Evolutionary conservation across 1,140 invertebrate species (phyloP), one percentile per base, ranked within the genome.

Genomic region (Heterodera schachtii): DNA sequence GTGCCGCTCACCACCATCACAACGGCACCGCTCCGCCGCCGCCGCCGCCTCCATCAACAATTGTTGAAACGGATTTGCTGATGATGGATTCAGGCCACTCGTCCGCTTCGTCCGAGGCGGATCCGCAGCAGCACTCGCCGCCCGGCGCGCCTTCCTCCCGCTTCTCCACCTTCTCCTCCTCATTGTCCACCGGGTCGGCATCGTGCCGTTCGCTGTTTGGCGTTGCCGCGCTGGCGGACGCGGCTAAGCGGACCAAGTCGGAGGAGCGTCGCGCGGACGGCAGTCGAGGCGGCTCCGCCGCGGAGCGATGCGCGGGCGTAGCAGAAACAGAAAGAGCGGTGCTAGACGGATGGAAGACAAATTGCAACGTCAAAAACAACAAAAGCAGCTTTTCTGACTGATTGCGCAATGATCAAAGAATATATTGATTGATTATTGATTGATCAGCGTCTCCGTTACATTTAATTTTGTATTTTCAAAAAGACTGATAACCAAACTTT

Each of bases 21-120:
- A 13, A 64, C 57, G 31, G 31, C 57, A 64, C 57, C 49, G 11
- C 49, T 52, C 49, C 6, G 6, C 49, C 6, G 6, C 49, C 47
- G 47, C 47, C 6, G 6, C 49, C 6, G 0, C 49, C 6, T 19
- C 57, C 57, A 19, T 64, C 57, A 64, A 64, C 57, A 64, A 64
- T 71, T 71, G 69, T 43, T 2, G 69, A 41, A n/a, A 41, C 69
- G 9, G 77, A 78, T 44, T 52, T 52, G 49, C 46, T 70, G 31
- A 31, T 31, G 31, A 31, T 31, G 21, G 77, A 78, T 21, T 78
- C 77, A n/a, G 77, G 77, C 66, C 77, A 78, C 47, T 78, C 77
- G n/a, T 78, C 77, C 70, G 77, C 77, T 13, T 77, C 75, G 69
- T 71, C 69, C 11, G 69, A 71, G 11, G 41, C 31, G n/a, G 69